Evolutionary conservation across 2,113 vertebrate species (phyloP).

Genomic region (Coryphaenoides rupestris): DNA sequence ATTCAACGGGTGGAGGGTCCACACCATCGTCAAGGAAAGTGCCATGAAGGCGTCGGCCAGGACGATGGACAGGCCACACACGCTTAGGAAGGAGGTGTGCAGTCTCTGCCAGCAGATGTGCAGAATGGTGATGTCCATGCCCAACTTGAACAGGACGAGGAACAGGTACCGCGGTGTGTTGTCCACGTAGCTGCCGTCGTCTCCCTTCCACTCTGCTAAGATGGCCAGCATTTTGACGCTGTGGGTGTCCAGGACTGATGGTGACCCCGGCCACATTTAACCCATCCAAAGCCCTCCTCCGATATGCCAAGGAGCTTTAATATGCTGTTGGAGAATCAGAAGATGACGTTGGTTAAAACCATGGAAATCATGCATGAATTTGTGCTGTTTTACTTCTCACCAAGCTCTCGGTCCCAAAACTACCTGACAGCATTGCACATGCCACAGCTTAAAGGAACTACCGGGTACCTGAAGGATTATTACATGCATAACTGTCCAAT

Average conservation of each 20-base stretch:
- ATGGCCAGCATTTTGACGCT: conserved; percentile 52
- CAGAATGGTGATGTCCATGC: conserved; percentile 41
- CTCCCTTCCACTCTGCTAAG: conserved; percentile 20
- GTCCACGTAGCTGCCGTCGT: conserved; percentile 2
- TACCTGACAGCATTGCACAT: too few relatives aligned
- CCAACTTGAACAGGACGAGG: conserved; percentile 55
- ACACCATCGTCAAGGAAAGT: conserved; percentile 11
- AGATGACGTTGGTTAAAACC: too few relatives aligned
- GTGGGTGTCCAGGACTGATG: background rate
- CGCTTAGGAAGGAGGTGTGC: conserved; percentile 38
- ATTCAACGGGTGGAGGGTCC: conserved; percentile 20
- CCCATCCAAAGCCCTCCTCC: too few relatives aligned
- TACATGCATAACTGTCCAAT: too few relatives aligned
- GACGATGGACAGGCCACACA: conserved; percentile 58
- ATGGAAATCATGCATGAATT: too few relatives aligned
- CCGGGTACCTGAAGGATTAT: too few relatives aligned
- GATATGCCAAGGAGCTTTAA: too few relatives aligned
- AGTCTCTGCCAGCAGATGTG: conserved; percentile 33
- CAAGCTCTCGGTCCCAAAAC: too few relatives aligned
- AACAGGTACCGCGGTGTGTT: conserved; percentile 43
- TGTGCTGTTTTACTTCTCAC: too few relatives aligned
- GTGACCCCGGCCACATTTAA: too few relatives aligned
- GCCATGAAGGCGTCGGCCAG: conserved; percentile 52
- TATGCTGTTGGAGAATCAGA: too few relatives aligned
- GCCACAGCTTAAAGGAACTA: too few relatives aligned